phyloP scores from a whole-genome alignment of 2,797 vertebrate genomes.

The Gallinago solitaria region DNA sequence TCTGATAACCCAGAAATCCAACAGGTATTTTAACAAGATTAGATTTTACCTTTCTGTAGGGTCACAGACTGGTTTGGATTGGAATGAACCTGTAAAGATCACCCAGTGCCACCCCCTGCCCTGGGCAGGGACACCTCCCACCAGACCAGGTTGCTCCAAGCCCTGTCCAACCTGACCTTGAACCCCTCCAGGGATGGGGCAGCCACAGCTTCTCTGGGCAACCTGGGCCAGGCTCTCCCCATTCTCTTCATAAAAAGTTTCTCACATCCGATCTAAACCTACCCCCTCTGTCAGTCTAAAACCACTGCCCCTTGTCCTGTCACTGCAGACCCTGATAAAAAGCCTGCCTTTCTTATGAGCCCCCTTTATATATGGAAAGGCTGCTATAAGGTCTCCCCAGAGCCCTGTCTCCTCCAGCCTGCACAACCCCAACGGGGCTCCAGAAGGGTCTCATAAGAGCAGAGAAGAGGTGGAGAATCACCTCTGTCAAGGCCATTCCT shows the following conservation, averaged over 20 bases:
- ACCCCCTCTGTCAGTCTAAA: neutral
- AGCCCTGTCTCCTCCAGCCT: neutral
- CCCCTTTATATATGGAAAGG: neutral
- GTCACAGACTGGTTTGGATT: neutral
- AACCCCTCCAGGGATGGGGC: neutral
- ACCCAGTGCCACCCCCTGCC: neutral
- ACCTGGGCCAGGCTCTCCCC: neutral
- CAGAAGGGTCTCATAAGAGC: no score
- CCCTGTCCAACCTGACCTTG: fast-evolving
- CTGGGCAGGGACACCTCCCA: neutral
- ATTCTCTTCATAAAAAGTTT: neutral
- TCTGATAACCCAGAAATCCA: neutral
- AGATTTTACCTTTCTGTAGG: neutral
- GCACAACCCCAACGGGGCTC: no score
- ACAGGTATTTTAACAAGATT: neutral
- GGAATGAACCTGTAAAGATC: neutral
- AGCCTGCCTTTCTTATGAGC: neutral
- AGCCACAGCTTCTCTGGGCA: fast-evolving
- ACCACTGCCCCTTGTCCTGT: neutral
- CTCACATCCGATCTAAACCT: neutral
- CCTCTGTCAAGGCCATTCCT: neutral
- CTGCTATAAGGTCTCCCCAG: fast-evolving
- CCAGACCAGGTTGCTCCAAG: neutral
- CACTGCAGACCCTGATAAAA: neutral
- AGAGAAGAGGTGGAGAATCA: neutral